Base-by-base conservation (phyloP, 2,797 vertebrate genomes). In the Smutsia temminckii region DNA sequence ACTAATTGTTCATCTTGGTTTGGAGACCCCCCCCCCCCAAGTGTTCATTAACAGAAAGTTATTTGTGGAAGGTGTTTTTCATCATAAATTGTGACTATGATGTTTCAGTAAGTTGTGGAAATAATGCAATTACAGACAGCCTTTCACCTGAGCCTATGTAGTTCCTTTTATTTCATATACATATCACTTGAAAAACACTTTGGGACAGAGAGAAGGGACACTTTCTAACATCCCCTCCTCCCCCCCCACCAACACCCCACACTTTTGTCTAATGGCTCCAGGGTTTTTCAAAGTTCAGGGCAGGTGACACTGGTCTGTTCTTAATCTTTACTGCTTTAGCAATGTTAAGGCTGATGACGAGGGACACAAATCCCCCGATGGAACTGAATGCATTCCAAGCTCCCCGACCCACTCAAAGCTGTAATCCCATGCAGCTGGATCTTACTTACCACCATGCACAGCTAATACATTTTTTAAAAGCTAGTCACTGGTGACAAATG, bases 341-440 rank as follows among this genome's bases (percentile, higher is more conserved):
- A 98, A 98, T 93, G 97, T 97, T 98, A 98, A 98, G 97, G 97
- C 98, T 98, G 98, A 98, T 98, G 98, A 98, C 94, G 95, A 98
- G 98, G 98, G 98, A 98, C 98, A 98, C 98, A 98, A 98, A 98
- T 99, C 98, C 98, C 98, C 98, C 98, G 98, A 98, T 98, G 98
- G 98, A 98, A 98, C 97, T 98, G 98, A 98, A 99, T 98, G 98
- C 99, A 99, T 99, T 99, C 99, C 99, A 99, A 99, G 98, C 98
- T 99, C 98, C 98, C 98, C 96, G 97, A 98, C 99, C 99, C 98
- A 99, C 99, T 99, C 99, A 99, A 98, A 99, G 99, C 98, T 98
- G 97, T 99, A 99, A 99, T 99, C 99, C 99, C 99, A 99, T 99
- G 99, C 99, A 99, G 99, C 99, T 99, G 99, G 99, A 99, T 99